Conservation (phyloP, 2,113 vertebrate species). For the Triplophysa siluroides region DNA sequence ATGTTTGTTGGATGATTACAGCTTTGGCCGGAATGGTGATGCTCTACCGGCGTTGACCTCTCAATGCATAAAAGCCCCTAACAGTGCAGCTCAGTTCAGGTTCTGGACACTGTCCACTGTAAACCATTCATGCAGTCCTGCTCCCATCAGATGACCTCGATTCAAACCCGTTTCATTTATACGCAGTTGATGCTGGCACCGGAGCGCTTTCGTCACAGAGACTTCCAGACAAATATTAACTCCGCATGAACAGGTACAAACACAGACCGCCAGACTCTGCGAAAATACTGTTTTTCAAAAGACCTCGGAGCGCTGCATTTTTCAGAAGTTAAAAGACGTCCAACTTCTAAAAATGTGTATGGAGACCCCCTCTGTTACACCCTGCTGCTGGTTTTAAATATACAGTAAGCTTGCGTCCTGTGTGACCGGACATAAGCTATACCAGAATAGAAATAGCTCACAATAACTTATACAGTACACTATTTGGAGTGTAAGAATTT, state of each 20-base stretch:
- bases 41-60: background rate
- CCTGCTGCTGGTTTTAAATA: too few relatives aligned
- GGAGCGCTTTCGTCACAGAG: conserved; percentile 1
- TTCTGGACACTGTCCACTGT: conserved; percentile 12
- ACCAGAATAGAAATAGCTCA: background rate
- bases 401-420: too few relatives aligned
- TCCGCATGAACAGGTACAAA: conserved; percentile 12
- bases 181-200: conserved; percentile 11
- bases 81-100: conserved; percentile 25
- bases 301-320: background rate
- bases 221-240: conserved; percentile 29
- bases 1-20: conserved; percentile 11
- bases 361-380: too few relatives aligned
- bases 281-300: conserved; percentile 17
- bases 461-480: background rate
- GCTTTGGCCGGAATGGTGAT: background rate
- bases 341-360: too few relatives aligned
- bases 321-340: too few relatives aligned
- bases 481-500: background rate
- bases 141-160: conserved; percentile 16
- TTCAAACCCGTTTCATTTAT: conserved; percentile 20
- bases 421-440: too few relatives aligned
- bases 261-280: background rate
- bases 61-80: conserved; percentile 10
- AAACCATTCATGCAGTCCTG: conserved; percentile 19